These are phyloP conservation scores for Phenganax marumi DNA, from an alignment of 92 coral and sea anemone genomes.

Conservation along the genomic window DNA sequence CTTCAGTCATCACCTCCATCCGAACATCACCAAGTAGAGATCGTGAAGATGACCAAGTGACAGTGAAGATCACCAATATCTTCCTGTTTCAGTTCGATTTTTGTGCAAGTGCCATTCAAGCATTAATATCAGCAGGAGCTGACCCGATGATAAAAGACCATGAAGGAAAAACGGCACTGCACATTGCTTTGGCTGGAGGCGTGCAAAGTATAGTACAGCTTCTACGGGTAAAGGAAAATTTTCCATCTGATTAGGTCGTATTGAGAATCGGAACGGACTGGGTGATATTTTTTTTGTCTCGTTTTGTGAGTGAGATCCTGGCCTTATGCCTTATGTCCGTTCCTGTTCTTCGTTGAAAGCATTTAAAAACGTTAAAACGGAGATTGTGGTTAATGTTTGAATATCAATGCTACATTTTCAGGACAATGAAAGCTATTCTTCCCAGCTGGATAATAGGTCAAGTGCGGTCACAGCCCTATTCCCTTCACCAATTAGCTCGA, in stretches of 20 bases:
- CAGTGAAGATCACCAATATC: too few relatives aligned
- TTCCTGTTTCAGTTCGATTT: slow-evolving; percentile 64
- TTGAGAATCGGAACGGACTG: too few relatives aligned
- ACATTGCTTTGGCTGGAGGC: slow-evolving; percentile 81
- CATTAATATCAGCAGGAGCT: slow-evolving; percentile 84
- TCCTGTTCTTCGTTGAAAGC: too few relatives aligned
- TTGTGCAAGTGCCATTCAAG: slow-evolving; percentile 81
- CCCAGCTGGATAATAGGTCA: background rate
- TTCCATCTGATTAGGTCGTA: too few relatives aligned
- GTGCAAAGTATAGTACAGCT: slow-evolving; percentile 85
- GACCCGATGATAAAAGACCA: slow-evolving; percentile 89
- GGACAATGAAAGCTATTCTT: background rate
- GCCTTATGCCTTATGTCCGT: too few relatives aligned
- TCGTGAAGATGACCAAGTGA: too few relatives aligned
- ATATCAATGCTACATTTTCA: background rate
- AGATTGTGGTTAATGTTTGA: too few relatives aligned
- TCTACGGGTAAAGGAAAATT: slow-evolving; percentile 66
- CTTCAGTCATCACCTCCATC: background rate
- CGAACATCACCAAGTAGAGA: background rate
- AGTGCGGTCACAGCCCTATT: background rate
- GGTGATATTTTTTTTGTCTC: too few relatives aligned
- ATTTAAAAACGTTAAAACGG: too few relatives aligned
- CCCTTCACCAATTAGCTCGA: slow-evolving; percentile 26
- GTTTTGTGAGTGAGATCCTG: too few relatives aligned
- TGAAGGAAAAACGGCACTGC: slow-evolving; percentile 87